Conservation (phyloP, 2,888 invertebrate genomes). For the Calephelis perditalis region DNA sequence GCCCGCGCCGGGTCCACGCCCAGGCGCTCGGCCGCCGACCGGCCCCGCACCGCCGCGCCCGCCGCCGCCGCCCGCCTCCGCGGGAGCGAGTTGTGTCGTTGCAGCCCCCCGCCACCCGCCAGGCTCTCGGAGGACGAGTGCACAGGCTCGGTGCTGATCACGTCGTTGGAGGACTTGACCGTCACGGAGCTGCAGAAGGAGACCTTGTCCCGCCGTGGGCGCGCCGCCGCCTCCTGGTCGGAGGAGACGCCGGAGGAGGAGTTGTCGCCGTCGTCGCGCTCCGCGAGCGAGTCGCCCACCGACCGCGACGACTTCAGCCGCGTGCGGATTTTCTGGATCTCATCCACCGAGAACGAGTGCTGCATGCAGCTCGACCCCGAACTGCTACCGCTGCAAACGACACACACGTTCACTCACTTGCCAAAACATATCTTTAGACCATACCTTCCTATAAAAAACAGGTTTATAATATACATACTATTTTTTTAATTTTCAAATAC, state of each 20-base stretch:
- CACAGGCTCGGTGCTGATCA: slow-evolving; percentile 74
- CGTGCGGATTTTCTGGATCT: slow-evolving; percentile 91
- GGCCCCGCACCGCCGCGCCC: slow-evolving; percentile 70
- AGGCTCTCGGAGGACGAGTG: slow-evolving; percentile 69
- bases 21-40: slow-evolving; percentile 88
- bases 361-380: slow-evolving; percentile 87
- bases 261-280: slow-evolving; percentile 89
- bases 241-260: slow-evolving; percentile 93
- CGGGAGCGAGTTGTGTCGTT: slow-evolving; percentile 80
- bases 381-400: slow-evolving; percentile 81
- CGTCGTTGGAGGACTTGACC: slow-evolving; percentile 71
- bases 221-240: slow-evolving; percentile 82
- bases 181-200: slow-evolving; percentile 73
- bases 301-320: slow-evolving; percentile 92
- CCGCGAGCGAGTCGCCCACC: slow-evolving; percentile 88
- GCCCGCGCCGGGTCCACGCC: slow-evolving; percentile 78
- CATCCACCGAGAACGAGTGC: slow-evolving; percentile 92
- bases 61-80: slow-evolving; percentile 79
- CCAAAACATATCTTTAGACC: not conserved
- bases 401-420: no score
- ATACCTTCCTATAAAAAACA: not conserved
- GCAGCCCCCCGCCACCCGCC: slow-evolving; percentile 62
- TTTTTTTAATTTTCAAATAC: no score
- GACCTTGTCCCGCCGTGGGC: slow-evolving; percentile 61
- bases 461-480: no score